phyloP scores from a whole-genome alignment of 2,888 invertebrate genomes.

The Eutolmus rufibarbis region DNA sequence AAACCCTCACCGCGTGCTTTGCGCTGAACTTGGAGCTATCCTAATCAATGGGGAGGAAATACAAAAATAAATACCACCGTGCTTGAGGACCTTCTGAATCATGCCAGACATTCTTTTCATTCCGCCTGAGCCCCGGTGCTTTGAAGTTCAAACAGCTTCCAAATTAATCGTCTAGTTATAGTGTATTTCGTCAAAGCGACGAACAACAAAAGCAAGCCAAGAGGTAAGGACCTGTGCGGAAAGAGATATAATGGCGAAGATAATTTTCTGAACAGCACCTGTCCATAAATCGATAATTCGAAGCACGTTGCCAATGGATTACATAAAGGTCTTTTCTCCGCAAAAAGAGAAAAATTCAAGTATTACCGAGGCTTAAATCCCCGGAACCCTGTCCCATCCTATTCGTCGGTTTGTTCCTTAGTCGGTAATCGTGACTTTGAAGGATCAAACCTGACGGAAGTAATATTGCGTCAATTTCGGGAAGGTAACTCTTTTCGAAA shows the following conservation, averaged over 20 bases:
- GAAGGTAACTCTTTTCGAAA: background rate
- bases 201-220: background rate
- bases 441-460: background rate
- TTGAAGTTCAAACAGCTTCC: background rate
- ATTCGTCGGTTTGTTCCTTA: background rate
- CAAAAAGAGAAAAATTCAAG: background rate
- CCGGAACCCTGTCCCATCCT: background rate
- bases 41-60: background rate
- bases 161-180: background rate
- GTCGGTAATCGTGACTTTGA: background rate
- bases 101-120: background rate
- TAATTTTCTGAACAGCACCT: background rate
- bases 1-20: background rate
- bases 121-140: background rate
- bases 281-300: background rate
- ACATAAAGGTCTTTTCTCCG: background rate
- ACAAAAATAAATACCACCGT: background rate
- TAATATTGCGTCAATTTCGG: background rate
- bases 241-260: background rate
- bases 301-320: background rate
- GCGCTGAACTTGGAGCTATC: background rate
- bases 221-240: background rate
- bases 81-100: background rate
- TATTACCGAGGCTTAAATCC: background rate
- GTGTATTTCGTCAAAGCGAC: background rate